These are phyloP conservation scores for Xanthia icteritia DNA, from an alignment of 2,888 invertebrate species.

Conservation along the genomic window DNA sequence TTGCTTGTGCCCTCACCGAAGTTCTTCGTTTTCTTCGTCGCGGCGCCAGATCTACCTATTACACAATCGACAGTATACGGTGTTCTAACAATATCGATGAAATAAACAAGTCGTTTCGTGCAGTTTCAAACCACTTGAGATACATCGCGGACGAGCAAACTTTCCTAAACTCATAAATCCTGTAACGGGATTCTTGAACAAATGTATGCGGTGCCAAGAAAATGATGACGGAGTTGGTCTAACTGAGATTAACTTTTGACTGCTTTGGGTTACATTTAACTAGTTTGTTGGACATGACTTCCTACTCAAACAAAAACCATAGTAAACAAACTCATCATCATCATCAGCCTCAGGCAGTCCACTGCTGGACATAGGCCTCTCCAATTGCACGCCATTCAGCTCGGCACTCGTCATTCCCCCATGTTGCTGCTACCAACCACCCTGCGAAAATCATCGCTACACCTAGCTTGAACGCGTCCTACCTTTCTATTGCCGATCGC, in stretches of 20 bases:
- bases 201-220: conserved; percentile 33
- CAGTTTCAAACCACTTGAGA: conserved; percentile 31
- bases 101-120: conserved; percentile 27
- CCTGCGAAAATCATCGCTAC: not conserved
- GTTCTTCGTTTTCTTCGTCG: not conserved
- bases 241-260: not conserved
- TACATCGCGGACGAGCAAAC: conserved; percentile 23
- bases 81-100: not conserved
- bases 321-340: not conserved
- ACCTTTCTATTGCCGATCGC: not conserved
- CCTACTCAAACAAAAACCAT: not conserved
- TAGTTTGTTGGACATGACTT: not conserved
- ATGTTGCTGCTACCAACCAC: not conserved
- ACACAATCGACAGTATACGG: not conserved
- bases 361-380: too few relatives aligned
- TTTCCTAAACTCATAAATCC: conserved; percentile 36
- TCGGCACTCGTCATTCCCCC: not conserved
- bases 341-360: not conserved
- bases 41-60: not conserved
- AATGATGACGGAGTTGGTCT: not conserved
- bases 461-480: not conserved
- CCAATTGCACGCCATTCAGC: not conserved
- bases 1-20: too few relatives aligned
- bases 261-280: not conserved
- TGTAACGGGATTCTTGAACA: conserved; percentile 7